phyloP scores from a whole-genome alignment of 2,888 invertebrate genomes.

The Trilocha varians region DNA sequence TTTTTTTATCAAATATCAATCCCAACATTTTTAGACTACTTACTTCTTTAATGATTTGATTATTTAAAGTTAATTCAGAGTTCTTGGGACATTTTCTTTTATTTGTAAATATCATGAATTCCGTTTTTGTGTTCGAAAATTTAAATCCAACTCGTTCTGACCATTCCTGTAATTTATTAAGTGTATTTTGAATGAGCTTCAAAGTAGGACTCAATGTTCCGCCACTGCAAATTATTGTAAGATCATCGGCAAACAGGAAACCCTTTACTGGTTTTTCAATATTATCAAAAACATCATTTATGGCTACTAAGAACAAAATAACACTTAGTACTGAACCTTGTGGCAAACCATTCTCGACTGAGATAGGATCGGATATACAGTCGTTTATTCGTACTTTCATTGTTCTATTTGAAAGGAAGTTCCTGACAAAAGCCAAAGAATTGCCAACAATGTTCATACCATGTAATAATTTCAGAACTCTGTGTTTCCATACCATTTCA shows the following conservation, averaged over 20 bases:
- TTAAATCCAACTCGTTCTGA: slow-evolving; percentile 6
- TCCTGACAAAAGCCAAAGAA: background rate
- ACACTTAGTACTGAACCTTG: slow-evolving; percentile 8
- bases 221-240: slow-evolving; percentile 6
- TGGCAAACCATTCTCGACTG: slow-evolving; percentile 3
- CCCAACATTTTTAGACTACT: slow-evolving; percentile 8
- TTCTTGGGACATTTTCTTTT: slow-evolving; percentile 1
- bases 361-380: background rate
- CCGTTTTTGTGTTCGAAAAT: slow-evolving; percentile 11
- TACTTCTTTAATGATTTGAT: slow-evolving; percentile 7
- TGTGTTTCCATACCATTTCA: slow-evolving; percentile 9
- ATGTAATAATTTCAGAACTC: slow-evolving; percentile 4
- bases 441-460: background rate
- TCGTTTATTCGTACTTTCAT: slow-evolving; percentile 1
- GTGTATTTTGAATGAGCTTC: slow-evolving; percentile 8
- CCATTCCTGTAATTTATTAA: slow-evolving; percentile 6
- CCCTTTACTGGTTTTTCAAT: slow-evolving; percentile 8
- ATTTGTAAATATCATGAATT: slow-evolving; percentile 8
- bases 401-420: slow-evolving; percentile 1
- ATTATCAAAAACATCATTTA: slow-evolving; percentile 7
- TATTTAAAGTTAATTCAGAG: slow-evolving; percentile 1
- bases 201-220: slow-evolving; percentile 2
- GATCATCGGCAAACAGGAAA: slow-evolving; percentile 9
- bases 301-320: slow-evolving; percentile 9
- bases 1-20: slow-evolving; percentile 9